Evolutionary conservation across 1,140 invertebrate species (phyloP).

Genomic region (Leguminivora glycinivorella): DNA sequence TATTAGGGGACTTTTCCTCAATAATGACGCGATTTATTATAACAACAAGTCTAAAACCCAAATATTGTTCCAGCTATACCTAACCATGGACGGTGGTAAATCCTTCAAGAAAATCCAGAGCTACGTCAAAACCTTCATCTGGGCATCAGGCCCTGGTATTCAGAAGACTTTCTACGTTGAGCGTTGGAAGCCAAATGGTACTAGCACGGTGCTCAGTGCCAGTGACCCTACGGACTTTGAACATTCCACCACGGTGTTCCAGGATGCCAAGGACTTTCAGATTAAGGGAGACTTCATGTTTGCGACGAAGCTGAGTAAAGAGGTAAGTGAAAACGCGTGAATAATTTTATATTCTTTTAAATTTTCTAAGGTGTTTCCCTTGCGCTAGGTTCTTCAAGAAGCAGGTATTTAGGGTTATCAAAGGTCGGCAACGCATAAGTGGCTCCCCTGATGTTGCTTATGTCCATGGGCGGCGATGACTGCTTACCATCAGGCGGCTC

Average conservation of each 20-base stretch:
- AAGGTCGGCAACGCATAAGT: no score
- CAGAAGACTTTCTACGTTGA: slow-evolving; percentile 84
- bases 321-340: slow-evolving; percentile 56
- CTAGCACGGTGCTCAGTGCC: slow-evolving; percentile 82
- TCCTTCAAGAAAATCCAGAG: slow-evolving; percentile 84
- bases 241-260: slow-evolving; percentile 80
- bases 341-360: no score
- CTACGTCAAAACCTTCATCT: slow-evolving; percentile 88
- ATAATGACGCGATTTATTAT: no score
- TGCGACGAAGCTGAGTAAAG: slow-evolving; percentile 82
- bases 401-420: no score
- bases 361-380: no score
- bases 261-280: slow-evolving; percentile 89
- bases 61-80: slow-evolving; percentile 82
- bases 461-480: no score
- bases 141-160: slow-evolving; percentile 80
- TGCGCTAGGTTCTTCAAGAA: no score
- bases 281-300: slow-evolving; percentile 92
- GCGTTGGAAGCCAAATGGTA: slow-evolving; percentile 82
- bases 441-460: no score
- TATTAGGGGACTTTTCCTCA: no score
- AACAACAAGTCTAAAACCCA: background rate
- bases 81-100: slow-evolving; percentile 87
- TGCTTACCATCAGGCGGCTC: no score
- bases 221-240: slow-evolving; percentile 59